Evolutionary conservation across 2,888 invertebrate genomes (phyloP), one percentile per base, ranked within the genome.

Genomic region (Scelioninae gen. 2): DNA sequence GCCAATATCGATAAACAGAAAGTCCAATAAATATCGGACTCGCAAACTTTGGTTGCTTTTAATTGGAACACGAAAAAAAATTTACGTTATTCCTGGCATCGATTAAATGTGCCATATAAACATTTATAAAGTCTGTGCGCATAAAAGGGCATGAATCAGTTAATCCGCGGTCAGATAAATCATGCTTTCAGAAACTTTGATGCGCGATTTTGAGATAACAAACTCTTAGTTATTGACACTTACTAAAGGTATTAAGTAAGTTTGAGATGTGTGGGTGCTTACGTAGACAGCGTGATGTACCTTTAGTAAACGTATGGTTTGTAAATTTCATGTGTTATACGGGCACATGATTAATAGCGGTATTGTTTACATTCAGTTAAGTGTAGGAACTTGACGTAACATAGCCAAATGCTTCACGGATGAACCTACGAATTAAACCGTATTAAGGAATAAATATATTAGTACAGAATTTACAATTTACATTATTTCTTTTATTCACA

Each of bases 151-250:
- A 13, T 45, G 57, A 45, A 45, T 45, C 33, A 45, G 45, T 45
- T 45, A 57, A 57, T 31, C 31, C 37, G 4, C 10, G 25, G 2
- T 7, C 16, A 19, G 33, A 45, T 57, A 45, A 57, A 57, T 57
- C 45, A 55, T 18, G 43, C 57, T 57, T 57, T 57, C 57, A 57
- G 33, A 19, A 45, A 58, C 35, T 58, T 58, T 58, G 31, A 13
- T 7, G 43, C 10, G 43, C 31, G 43, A 57, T 57, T 19, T 35
- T 46, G 25, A 45, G 58, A 58, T 58, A 58, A 58, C 58, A 58
- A 58, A 58, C 35, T 25, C 37, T 37, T 46, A 22, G 11, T n/a
- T 58, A 58, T 57, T 57, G 57, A 57, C 45, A 57, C 31, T 45
- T 1, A n/a, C 19, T 9, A 57, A 19, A n/a, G n/a, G n/a, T 43